Base-by-base conservation (phyloP, 2,797 vertebrate genomes). In the Philypnodon macrostomus region DNA sequence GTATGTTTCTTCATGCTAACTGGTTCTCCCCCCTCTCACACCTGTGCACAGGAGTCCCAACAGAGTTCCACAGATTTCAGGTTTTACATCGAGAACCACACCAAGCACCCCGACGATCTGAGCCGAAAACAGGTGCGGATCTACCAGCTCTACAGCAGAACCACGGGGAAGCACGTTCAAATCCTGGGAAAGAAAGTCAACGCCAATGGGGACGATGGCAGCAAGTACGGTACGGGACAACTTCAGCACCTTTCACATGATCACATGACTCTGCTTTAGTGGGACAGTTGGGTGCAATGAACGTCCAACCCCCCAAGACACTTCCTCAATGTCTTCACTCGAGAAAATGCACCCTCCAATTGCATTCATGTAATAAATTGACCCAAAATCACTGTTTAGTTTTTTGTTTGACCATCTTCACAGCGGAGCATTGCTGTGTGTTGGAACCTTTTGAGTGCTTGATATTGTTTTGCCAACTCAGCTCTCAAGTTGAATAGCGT, bases 101-200 rank as follows among this genome's bases (percentile, higher is more conserved):
- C 90, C 0, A 73, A 85, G 56, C 86, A 89, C 75, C 86, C 88
- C 1, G 90, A 92, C 41, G 89, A 91, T 50, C 48, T 90, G 79
- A 92, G 90, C 69, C 80, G 90, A 39, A 91, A 88, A 77, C 91
- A 91, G 72, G 84, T 91, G 42, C 85, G 90, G 47, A 89, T 90
- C 78, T 92, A 92, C 54, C 91, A 92, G 84, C 90, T 92, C 26
- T 92, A 92, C 81, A 92, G 90, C 80, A 63, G 87, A 29, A 91
- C 89, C 79, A 92, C 90, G 0, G 88, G 88, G 33, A 90, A 89
- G 53, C 90, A 92, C 3, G 90, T 89, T 39, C 87, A 92, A 85
- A 85, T 89, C 75, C 59, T 91, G 55, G 90, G 87, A 47, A 91
- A 90, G 78, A 89, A 86, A 54, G 51, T 91, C 85, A 89, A 89